phyloP scores from a whole-genome alignment of 2,113 vertebrate genomes.

The Etheostoma cragini region DNA sequence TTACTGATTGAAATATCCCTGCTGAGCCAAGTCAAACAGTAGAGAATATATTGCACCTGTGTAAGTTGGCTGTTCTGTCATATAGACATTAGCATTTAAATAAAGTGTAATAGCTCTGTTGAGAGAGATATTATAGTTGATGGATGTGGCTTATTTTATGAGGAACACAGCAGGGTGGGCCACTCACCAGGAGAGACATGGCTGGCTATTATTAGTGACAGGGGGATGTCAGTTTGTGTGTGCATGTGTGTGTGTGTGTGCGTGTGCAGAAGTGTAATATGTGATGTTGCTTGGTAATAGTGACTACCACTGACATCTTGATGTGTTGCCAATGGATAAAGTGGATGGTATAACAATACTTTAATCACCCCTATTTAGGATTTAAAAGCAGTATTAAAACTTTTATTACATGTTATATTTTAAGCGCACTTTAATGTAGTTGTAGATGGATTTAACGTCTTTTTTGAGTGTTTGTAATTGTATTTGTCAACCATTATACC shows the following conservation, averaged over 20 bases:
- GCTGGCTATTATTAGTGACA: constrained; percentile 24
- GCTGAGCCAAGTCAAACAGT: constrained; percentile 53
- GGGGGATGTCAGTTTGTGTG: constrained; percentile 10
- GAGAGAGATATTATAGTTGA: constrained; percentile 63
- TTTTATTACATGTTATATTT: background rate
- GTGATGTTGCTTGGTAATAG: background rate
- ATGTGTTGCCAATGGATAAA: background rate
- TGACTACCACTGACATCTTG: background rate
- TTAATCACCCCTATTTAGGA: background rate
- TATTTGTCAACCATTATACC: background rate
- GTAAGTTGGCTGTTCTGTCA: constrained; percentile 58
- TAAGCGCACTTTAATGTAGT: background rate
- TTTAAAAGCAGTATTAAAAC: background rate
- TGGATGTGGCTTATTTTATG: constrained; percentile 66
- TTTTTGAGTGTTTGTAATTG: background rate
- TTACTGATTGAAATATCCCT: constrained; percentile 36
- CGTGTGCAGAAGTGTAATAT: background rate
- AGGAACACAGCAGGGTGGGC: constrained; percentile 41
- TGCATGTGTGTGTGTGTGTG: background rate
- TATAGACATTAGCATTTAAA: constrained; percentile 78
- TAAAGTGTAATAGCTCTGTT: constrained; percentile 64
- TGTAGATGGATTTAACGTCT: background rate
- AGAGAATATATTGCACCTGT: constrained; percentile 29
- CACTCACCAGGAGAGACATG: constrained; percentile 25
- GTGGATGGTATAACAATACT: background rate